Base-by-base conservation (phyloP, 2,113 vertebrate genomes). In the Oncorhynchus keta region DNA sequence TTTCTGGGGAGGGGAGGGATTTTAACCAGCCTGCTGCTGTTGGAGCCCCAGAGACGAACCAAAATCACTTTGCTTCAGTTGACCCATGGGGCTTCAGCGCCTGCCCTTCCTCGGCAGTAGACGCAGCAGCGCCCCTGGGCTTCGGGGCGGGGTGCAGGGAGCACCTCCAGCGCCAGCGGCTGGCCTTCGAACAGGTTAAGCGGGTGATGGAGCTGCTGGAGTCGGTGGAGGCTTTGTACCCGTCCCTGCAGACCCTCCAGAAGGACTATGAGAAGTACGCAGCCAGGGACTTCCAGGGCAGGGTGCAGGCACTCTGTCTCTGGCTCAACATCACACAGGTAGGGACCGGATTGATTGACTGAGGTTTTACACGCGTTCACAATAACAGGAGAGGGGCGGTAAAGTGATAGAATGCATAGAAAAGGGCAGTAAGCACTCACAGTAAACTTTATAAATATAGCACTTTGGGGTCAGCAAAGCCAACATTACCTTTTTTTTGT, bases 261-360 rank as follows among this genome's bases (percentile, higher is more conserved):
- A 97, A 93, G 91, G 97, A 98, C 91, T 99, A 98, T 1, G 97
- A 98, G 65, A 97, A 97, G 62, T 99, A 99, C 61, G 97, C 97
- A 49, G 98, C 95, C 3, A 95, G 92, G 68, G 97, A 98, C 91
- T 99, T 99, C 88, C 97, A 99, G 89, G 96, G 96, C 93, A 95
- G 97, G 79, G 96, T 99, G 97, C 97, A 99, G 97, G 97, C 98
- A 2, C 98, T 99, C 93, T 99, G 98, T 84, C 87, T 99, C 72
- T 99, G 98, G 98, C 86, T 99, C 39, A 99, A 99, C 82, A 97
- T 99, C 90, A 99, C 98, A 4, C 97, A 99, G 51, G 51, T 55
- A 55, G 18, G 51, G 51, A 55, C 12, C 0, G 51, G 16, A 55
- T 18, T 3, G 51, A 14, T 45, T 12, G 39, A 45, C 9, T 2